Evolutionary conservation across 2,888 invertebrate species (phyloP).

Genomic region (Mantis religiosa): DNA sequence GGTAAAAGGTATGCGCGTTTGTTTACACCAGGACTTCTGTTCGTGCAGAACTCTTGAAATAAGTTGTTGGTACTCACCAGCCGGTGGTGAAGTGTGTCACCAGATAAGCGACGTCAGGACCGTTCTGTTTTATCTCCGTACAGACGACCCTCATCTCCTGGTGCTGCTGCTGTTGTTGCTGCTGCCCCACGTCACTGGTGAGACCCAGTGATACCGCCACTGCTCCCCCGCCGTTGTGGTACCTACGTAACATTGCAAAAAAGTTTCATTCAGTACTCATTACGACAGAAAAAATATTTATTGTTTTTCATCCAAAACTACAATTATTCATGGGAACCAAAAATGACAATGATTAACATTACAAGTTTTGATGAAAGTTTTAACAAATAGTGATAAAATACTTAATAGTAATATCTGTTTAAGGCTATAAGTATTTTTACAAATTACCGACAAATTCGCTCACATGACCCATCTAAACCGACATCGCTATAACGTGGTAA

Average conservation of each 20-base stretch:
- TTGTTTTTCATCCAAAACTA: background rate
- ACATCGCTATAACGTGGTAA: too few species aligned
- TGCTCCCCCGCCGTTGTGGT: background rate
- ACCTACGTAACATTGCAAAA: background rate
- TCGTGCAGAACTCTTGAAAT: too few species aligned
- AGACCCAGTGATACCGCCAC: slow-evolving; percentile 15
- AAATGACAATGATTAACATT: too few species aligned
- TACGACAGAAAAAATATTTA: background rate
- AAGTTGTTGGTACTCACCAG: slow-evolving; percentile 53
- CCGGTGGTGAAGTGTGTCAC: slow-evolving; percentile 70
- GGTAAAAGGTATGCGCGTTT: too few species aligned
- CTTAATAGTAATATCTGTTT: too few species aligned
- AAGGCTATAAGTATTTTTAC: too few species aligned
- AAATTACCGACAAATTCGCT: too few species aligned
- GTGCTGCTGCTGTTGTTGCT: slow-evolving; percentile 6
- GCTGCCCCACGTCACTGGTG: slow-evolving; percentile 21
- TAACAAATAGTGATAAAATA: too few species aligned
- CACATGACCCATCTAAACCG: too few species aligned
- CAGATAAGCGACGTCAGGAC: slow-evolving; percentile 48
- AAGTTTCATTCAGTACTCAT: background rate
- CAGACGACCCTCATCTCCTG: slow-evolving; percentile 63
- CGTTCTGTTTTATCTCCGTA: slow-evolving; percentile 56
- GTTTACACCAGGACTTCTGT: too few species aligned
- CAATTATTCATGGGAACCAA: too few species aligned
- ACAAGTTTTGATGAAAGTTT: too few species aligned